Evolutionary conservation across 2,113 vertebrate genomes (phyloP), one percentile per base, ranked within the genome.

Genomic region (Recurvirostra avosetta): DNA sequence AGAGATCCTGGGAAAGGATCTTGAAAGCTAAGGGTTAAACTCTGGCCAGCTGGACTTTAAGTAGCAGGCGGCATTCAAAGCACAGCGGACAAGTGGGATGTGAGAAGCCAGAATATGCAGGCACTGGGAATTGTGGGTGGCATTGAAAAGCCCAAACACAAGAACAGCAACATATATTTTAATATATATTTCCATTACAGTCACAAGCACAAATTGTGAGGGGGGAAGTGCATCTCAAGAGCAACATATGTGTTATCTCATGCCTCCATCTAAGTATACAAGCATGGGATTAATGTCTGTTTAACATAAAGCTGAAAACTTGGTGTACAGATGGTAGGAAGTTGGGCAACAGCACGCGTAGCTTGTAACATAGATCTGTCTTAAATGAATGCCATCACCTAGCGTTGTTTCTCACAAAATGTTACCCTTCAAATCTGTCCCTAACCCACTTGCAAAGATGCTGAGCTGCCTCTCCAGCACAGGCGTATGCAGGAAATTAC

Each of bases 41-140:
- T 45, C 36, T 50, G 89, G 29, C 76, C 92, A 80, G 86, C 83
- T 95, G 94, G 89, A 91, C 94, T 78, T 88, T 1, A 27, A 9
- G 82, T 53, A 82, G 29, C 79, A 62, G 63, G 83, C 86, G 91
- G 50, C 59, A 47, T 47, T 73, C 59, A 26, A 47, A 83, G 91
- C 92, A 66, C 72, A 71, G 67, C 0, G 41, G 79, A 94, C 86
- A 86, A 87, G 94, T 97, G 93, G 96, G 96, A 96, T 94, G 93
- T 96, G 96, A 87, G 96, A 91, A 96, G 62, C 22, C 77, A 72
- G 91, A 52, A 84, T 55, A 19, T 41, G 65, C 63, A 84, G 91
- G 94, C 89, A 81, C 53, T 45, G 41, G 91, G 86, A 81, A 92
- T 96, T 94, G 95, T 92, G 91, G 93, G 95, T 95, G 93, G 94